Base-by-base conservation (phyloP, 2,888 invertebrate genomes). In the Pomacea canaliculata region DNA sequence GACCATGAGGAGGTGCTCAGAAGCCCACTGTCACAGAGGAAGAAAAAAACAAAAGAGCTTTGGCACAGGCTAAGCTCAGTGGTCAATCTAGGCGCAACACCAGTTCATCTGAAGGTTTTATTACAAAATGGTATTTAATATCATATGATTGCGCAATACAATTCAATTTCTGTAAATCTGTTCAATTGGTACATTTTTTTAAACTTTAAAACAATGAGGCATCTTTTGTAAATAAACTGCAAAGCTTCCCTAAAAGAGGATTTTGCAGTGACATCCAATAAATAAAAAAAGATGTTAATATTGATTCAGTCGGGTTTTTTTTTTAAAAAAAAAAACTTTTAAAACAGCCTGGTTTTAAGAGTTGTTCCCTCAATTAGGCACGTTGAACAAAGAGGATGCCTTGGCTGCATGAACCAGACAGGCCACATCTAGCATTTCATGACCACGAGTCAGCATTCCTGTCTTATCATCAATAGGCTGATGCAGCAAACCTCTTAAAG, bases 361-460 rank as follows among this genome's bases (percentile, higher is more conserved):
- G n/a, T 69, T 74, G 74, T 62, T 74, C 74, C 74, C 74, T 48
- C 68, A 60, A n/a, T 66, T 67, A 74, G 73, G 73, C 73, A 73
- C 69, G 69, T 73, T 48, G 51, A 72, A 72, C 49, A 46, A 51
- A 37, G 48, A n/a, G 63, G n/a, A 46, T n/a, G 63, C 48, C 63
- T 46, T 48, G n/a, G 27, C 63, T 51, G 27, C 19, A 46, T 37
- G 12, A 49, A 51, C 46, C 37, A 62, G 19, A 18, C 27, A 46
- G 62, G 63, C 62, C 63, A 72, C 27, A 65, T 72, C 66, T 72
- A 62, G 19, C 23, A 7, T 19, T 51, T n/a, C 69, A 7, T n/a
- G 18, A 12, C 63, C 71, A 60, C 70, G 23, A 8, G 10, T n/a
- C 37, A 37, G 37, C 37, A 37, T 37, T 37, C 37, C 37, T 37